A percentile compares a stretch with the other conserved stretches of the same genome.
phyloP scores from a whole-genome alignment of 2,797 vertebrate species.

The Clarias pachynema region DNA sequence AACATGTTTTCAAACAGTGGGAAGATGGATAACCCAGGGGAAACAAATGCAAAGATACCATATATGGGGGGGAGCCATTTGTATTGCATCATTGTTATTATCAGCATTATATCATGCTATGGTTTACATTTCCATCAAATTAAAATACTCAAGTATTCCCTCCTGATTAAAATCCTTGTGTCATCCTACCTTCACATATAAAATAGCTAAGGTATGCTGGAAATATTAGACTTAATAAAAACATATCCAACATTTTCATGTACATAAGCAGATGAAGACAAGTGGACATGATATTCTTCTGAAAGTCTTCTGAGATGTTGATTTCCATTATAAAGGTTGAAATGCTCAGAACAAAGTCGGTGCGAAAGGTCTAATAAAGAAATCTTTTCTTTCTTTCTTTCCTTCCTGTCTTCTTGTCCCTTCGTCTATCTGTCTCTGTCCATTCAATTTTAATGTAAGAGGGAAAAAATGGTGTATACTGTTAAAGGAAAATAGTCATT shows the following conservation, averaged over 20 bases:
- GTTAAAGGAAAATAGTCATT: not conserved
- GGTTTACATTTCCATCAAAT: not conserved
- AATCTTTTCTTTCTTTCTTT: not conserved
- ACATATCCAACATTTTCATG: not conserved
- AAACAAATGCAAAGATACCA: not conserved
- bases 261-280: not conserved
- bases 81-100: not conserved
- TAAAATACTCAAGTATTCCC: not conserved
- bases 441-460: not conserved
- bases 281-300: not conserved
- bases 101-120: not conserved
- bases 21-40: not conserved
- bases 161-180: not conserved
- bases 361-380: not conserved
- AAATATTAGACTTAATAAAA: not conserved
- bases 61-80: not conserved
- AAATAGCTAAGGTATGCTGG: not conserved
- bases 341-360: not conserved
- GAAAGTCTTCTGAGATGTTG: not conserved
- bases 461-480: not conserved
- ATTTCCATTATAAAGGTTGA: slow-evolving; percentile 6
- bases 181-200: not conserved
- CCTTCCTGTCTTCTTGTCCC: not conserved
- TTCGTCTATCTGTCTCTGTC: not conserved
- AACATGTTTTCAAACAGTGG: not conserved